These are phyloP conservation scores for Bhutanitis thaidina DNA, from an alignment of 2,888 invertebrate genomes.

Conservation along the genomic window DNA sequence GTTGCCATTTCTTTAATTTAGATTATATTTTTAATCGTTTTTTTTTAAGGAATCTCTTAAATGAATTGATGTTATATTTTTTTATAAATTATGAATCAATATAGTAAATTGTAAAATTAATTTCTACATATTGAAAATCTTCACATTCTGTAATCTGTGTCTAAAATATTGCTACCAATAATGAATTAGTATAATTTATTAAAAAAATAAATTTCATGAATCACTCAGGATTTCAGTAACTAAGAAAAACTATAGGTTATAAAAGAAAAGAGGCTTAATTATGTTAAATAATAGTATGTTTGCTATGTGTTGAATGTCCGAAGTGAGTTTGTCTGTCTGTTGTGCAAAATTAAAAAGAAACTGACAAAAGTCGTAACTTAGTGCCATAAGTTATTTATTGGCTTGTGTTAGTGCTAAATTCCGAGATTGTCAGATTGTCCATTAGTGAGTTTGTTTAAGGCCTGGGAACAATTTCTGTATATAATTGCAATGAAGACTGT, in stretches of 20 bases:
- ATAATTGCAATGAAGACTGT: slow-evolving; percentile 68
- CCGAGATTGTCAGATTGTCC: not conserved
- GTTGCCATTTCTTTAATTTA: too few relatives aligned
- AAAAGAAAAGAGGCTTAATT: slow-evolving; percentile 22
- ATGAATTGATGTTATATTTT: too few relatives aligned
- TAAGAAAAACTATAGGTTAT: not conserved
- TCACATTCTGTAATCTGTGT: too few relatives aligned
- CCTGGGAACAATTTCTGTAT: slow-evolving; percentile 38
- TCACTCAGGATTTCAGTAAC: too few relatives aligned
- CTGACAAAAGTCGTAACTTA: not conserved
- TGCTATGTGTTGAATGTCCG: not conserved
- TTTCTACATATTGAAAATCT: too few relatives aligned
- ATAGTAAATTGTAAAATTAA: too few relatives aligned
- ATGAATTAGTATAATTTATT: too few relatives aligned
- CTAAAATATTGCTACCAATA: too few relatives aligned
- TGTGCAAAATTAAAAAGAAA: not conserved
- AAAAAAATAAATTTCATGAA: too few relatives aligned
- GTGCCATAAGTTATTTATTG: slow-evolving; percentile 3
- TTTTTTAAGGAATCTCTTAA: slow-evolving; percentile 10
- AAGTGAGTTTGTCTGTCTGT: too few relatives aligned
- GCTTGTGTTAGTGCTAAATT: not conserved
- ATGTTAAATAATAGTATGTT: not conserved
- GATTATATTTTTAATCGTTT: not conserved
- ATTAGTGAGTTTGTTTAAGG: not conserved
- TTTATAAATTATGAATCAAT: too few relatives aligned